Percentiles rank a stretch among this genome's conserved stretches.
phyloP scores from a whole-genome alignment of 2,888 invertebrate species.

The Tribolium freemani region DNA sequence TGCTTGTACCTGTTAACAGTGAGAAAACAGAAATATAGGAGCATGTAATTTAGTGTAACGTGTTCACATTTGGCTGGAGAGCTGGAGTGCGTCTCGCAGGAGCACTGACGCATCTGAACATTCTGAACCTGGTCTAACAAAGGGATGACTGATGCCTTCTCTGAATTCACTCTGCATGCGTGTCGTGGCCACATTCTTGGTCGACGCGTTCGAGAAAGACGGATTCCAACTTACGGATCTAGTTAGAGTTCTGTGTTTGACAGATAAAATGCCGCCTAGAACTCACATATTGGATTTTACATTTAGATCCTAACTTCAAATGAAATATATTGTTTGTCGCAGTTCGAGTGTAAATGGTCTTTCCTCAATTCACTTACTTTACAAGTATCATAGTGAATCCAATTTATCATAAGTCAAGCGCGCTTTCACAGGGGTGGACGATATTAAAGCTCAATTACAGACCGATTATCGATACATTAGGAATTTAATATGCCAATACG shows the following conservation, averaged over 20 bases:
- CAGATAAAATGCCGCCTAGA: conserved; percentile 44
- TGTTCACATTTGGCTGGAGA: conserved; percentile 52
- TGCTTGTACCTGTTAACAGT: conserved; percentile 41
- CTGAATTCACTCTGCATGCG: conserved; percentile 48
- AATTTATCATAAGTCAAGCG: conserved; percentile 8
- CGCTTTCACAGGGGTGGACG: not conserved
- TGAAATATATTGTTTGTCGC: conserved; percentile 43
- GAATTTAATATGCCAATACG: too few species aligned
- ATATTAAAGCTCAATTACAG: not conserved
- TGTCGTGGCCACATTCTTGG: conserved; percentile 51
- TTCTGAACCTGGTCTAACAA: conserved; percentile 48
- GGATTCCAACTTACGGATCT: conserved; percentile 42
- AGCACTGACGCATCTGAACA: conserved; percentile 47
- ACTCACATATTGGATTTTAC: conserved; percentile 46
- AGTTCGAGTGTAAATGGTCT: conserved; percentile 40
- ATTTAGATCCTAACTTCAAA: conserved; percentile 40
- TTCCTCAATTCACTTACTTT: conserved; percentile 35
- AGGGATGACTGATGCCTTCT: conserved; percentile 52
- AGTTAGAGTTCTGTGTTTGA: conserved; percentile 44
- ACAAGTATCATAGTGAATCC: conserved; percentile 15
- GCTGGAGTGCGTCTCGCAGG: conserved; percentile 50
- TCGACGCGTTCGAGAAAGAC: conserved; percentile 40
- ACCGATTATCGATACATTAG: not conserved
- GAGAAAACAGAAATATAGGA: conserved; percentile 49
- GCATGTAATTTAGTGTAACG: conserved; percentile 54